Conservation (phyloP, 2,113 vertebrate species). For the Anoura caudifer region DNA sequence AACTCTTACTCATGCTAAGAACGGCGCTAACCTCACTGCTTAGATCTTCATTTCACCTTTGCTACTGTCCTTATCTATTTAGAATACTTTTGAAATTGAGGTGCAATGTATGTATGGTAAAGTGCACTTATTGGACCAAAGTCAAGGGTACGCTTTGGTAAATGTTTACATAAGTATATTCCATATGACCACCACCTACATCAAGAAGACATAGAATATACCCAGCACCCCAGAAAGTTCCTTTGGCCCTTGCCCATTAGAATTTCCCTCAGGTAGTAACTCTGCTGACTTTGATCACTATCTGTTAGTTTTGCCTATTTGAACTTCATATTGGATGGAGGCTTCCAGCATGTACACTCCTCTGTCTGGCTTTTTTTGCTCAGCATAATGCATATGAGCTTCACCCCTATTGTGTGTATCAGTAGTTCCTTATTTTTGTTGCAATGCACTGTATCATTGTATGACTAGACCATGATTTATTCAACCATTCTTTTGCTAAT, state of each 20-base stretch:
- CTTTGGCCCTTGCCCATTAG: neutral
- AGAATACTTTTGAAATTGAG: neutral
- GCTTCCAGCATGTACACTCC: neutral
- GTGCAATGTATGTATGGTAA: neutral
- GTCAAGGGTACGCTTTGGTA: neutral
- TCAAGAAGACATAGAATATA: neutral
- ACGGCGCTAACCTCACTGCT: neutral
- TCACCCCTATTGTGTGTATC: neutral
- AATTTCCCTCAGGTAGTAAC: neutral
- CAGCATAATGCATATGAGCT: neutral
- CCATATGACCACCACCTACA: neutral
- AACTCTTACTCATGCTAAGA: neutral
- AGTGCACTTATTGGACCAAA: neutral
- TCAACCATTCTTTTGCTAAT: constrained; percentile 8
- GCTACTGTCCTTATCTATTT: neutral
- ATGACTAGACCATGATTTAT: neutral
- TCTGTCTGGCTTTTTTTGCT: neutral
- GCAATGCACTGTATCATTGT: neutral
- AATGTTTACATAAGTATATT: neutral
- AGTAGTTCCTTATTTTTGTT: neutral
- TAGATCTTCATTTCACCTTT: neutral
- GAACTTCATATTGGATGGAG: neutral
- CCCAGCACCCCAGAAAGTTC: neutral
- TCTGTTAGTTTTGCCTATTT: neutral
- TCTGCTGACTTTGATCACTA: neutral